Evolutionary conservation across 2,888 invertebrate species (phyloP).

Genomic region (Plebejus argus): DNA sequence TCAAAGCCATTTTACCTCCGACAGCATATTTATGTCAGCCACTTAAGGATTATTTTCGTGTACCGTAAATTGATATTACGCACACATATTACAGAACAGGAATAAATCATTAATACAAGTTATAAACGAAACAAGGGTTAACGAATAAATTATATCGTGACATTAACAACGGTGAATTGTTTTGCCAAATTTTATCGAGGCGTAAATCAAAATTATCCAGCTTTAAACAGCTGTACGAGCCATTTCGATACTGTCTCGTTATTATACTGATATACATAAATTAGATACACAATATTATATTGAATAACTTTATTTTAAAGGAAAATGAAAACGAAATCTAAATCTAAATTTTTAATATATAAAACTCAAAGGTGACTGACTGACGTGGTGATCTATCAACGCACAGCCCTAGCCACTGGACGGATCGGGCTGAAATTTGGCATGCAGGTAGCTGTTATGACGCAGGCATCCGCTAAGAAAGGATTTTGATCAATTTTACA

Average conservation of each 20-base stretch:
- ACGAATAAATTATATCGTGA: conserved; percentile 68
- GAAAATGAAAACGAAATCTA: too few relatives aligned
- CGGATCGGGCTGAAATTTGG: too few relatives aligned
- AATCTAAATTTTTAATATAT: too few relatives aligned
- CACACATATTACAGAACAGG: conserved; percentile 71
- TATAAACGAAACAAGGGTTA: conserved; percentile 66
- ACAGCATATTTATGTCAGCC: not conserved
- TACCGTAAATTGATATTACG: conserved; percentile 25
- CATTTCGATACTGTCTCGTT: not conserved
- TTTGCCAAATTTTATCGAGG: conserved; percentile 63
- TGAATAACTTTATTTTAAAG: too few relatives aligned
- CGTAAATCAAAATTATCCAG: conserved; percentile 43
- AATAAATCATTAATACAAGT: conserved; percentile 73
- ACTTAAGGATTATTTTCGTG: not conserved
- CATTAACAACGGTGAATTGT: conserved; percentile 67
- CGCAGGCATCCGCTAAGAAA: too few relatives aligned
- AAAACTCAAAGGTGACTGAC: too few relatives aligned
- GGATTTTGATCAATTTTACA: too few relatives aligned
- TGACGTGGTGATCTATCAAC: too few relatives aligned
- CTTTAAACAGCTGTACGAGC: not conserved
- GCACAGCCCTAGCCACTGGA: too few relatives aligned
- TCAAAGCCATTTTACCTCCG: not conserved
- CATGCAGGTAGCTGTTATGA: too few relatives aligned
- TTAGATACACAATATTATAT: not conserved
- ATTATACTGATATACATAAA: not conserved